A percentile compares a stretch with the other conserved stretches of the same genome.
Conservation (phyloP, 2,797 vertebrate species). For the Hozukius guyotensis region DNA sequence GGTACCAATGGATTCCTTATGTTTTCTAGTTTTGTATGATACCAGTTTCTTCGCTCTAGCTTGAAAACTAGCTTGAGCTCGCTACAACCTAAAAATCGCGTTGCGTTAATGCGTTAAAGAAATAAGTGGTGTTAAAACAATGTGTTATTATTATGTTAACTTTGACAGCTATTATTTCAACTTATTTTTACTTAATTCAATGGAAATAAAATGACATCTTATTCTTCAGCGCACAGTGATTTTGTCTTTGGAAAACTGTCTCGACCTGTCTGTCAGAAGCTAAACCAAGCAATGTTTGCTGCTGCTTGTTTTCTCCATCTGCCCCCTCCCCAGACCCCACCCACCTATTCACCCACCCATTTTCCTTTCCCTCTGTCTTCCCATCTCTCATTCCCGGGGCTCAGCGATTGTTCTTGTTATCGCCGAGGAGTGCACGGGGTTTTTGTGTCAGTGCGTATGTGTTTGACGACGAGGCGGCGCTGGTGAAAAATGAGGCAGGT, state of each 20-base stretch:
- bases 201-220: neutral
- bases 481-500: slow-evolving; percentile 74
- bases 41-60: too few relatives aligned
- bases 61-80: too few relatives aligned
- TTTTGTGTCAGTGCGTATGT: slow-evolving; percentile 51
- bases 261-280: slow-evolving; percentile 13
- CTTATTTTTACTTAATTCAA: neutral
- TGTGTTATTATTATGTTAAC: too few relatives aligned
- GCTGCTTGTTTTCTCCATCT: slow-evolving; percentile 15
- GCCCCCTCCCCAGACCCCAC: neutral
- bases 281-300: slow-evolving; percentile 13
- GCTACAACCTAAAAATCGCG: too few relatives aligned
- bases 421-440: slow-evolving; percentile 39
- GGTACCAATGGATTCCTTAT: too few relatives aligned
- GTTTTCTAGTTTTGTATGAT: too few relatives aligned
- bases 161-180: neutral
- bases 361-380: slow-evolving; percentile 37
- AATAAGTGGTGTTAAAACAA: too few relatives aligned
- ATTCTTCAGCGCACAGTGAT: neutral
- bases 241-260: neutral
- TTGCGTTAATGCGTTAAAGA: too few relatives aligned
- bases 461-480: slow-evolving; percentile 53
- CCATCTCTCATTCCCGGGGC: slow-evolving; percentile 50
- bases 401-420: slow-evolving; percentile 73
- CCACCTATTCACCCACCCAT: slow-evolving; percentile 6